phyloP scores from a whole-genome alignment of 2,113 vertebrate species.

The Neodon shergylaensis region DNA sequence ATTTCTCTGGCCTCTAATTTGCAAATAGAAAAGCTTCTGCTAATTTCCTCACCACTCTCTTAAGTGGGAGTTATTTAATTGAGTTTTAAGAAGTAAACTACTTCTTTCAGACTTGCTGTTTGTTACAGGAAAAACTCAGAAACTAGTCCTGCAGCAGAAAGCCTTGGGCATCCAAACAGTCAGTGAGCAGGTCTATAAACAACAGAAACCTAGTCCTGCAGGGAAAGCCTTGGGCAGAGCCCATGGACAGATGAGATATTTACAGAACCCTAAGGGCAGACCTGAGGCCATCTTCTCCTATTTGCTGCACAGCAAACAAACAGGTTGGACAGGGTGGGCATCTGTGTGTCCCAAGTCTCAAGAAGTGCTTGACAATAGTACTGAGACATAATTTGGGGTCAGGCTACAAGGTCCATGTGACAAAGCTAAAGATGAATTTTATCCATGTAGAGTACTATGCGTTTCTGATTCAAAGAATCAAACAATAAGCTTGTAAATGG shows the following conservation, averaged over 20 bases:
- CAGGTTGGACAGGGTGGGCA: neutral
- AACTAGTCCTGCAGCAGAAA: neutral
- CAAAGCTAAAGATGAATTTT: neutral
- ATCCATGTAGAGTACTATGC: neutral
- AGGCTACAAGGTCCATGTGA: neutral
- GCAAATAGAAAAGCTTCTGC: neutral
- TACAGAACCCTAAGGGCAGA: neutral
- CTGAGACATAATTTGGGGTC: neutral
- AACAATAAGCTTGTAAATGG: neutral
- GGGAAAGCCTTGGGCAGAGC: neutral
- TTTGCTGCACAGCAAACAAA: neutral
- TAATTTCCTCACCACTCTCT: neutral
- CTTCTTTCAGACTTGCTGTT: neutral
- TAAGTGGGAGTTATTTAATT: neutral
- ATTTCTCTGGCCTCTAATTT: neutral
- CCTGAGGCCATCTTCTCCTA: neutral
- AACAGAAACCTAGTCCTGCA: neutral
- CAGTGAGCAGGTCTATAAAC: too few species aligned
- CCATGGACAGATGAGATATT: neutral
- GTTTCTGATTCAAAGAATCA: constrained; percentile 32
- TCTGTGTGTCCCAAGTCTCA: neutral
- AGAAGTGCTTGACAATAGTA: constrained; percentile 21
- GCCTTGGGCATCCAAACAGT: neutral
- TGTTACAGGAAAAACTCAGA: neutral
- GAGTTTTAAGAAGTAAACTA: constrained; percentile 24